Evolutionary conservation across 1,140 invertebrate species (phyloP).

Genomic region (Propsilocerus akamusi): DNA sequence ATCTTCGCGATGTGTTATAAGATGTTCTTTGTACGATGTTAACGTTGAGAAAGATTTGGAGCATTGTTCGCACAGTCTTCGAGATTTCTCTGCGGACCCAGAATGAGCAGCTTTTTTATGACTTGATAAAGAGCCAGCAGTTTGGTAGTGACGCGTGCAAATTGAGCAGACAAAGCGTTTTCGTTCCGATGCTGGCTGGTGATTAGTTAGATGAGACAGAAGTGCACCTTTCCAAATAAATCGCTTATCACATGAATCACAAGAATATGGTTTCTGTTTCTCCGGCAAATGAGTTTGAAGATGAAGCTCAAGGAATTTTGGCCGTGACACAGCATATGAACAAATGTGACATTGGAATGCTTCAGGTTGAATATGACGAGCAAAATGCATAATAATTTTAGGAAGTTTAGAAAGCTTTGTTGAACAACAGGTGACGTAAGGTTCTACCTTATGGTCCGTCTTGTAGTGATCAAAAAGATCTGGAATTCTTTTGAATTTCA

Average conservation of each 20-base stretch:
- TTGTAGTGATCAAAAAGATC: not conserved
- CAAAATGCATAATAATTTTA: slow-evolving; percentile 3
- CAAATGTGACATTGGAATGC: slow-evolving; percentile 5
- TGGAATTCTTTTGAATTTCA: not conserved
- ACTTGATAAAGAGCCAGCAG: slow-evolving; percentile 1
- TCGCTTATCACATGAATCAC: not conserved
- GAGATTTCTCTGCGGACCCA: not conserved
- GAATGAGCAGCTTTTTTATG: slow-evolving; percentile 3
- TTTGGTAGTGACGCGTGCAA: slow-evolving; percentile 1
- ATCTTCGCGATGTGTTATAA: not conserved
- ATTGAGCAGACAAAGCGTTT: slow-evolving; percentile 1
- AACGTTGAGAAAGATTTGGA: slow-evolving; percentile 3
- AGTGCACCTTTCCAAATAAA: slow-evolving; percentile 6
- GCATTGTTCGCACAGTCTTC: slow-evolving; percentile 5
- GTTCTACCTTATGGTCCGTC: not conserved
- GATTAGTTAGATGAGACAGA: not conserved
- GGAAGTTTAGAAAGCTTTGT: not conserved
- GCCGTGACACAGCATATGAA: slow-evolving; percentile 4
- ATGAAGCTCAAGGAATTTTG: slow-evolving; percentile 3
- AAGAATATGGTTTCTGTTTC: slow-evolving; percentile 4
- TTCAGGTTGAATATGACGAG: slow-evolving; percentile 1
- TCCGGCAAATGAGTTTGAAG: slow-evolving; percentile 6
- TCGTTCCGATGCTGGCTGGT: not conserved
- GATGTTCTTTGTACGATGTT: slow-evolving; percentile 2
- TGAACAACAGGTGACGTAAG: slow-evolving; percentile 3